Evolutionary conservation across 1,140 invertebrate genomes (phyloP).

Genomic region (Drosophila littoralis): DNA sequence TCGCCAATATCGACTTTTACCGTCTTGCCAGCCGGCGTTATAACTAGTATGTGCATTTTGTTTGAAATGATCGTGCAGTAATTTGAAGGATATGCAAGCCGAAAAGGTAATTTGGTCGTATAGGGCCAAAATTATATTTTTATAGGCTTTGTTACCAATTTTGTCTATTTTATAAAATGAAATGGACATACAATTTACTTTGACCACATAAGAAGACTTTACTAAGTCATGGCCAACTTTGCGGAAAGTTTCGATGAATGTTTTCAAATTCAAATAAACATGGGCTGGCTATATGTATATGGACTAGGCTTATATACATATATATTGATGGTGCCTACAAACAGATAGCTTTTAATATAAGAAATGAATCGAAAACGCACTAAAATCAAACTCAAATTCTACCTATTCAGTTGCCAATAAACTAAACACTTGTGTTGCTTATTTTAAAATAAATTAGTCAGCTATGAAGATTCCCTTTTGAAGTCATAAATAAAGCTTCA

Average conservation of each 20-base stretch:
- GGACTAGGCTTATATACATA: too few relatives aligned
- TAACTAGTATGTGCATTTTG: constrained; percentile 55
- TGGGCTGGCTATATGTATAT: too few relatives aligned
- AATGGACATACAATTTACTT: not conserved
- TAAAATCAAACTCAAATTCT: too few relatives aligned
- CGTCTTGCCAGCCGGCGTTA: constrained; percentile 48
- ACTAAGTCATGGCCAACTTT: not conserved
- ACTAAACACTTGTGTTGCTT: too few relatives aligned
- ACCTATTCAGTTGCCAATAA: too few relatives aligned
- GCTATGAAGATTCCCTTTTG: too few relatives aligned
- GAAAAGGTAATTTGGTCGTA: constrained; percentile 40
- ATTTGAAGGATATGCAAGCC: constrained; percentile 29
- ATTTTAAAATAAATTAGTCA: too few relatives aligned
- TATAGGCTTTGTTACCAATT: constrained; percentile 16
- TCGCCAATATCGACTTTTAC: constrained; percentile 32
- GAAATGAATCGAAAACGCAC: too few relatives aligned
- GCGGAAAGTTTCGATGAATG: not conserved
- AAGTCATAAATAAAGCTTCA: too few relatives aligned
- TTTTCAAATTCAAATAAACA: too few relatives aligned
- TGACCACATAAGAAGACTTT: not conserved
- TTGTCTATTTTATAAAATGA: constrained; percentile 16
- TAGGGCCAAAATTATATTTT: constrained; percentile 33
- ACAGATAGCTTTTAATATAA: too few relatives aligned
- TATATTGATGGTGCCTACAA: too few relatives aligned
- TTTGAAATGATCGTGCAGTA: not conserved